Base-by-base conservation (phyloP, 2,797 vertebrate species). In the Sebastes jordani region DNA sequence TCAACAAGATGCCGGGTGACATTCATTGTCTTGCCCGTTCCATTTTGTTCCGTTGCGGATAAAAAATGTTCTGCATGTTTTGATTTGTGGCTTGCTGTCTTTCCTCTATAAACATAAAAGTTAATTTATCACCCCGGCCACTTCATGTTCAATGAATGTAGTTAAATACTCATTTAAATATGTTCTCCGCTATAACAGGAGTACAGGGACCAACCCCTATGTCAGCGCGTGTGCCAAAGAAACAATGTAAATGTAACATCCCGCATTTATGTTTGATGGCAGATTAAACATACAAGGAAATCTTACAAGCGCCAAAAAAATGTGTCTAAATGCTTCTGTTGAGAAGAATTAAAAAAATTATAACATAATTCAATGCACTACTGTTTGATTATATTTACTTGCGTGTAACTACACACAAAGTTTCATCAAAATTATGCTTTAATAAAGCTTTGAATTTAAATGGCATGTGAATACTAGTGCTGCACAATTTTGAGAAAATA, bases 161-260 rank as follows among this genome's bases (percentile, higher is more conserved):
- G 88, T 95, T 95, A 95, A 93, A 95, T 87, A 65, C 90, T 93
- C 80, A 94, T 95, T 94, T 95, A 87, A 93, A 95, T 95, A 92
- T 91, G 84, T 83, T 91, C 74, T 77, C 55, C 10, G 73, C 36
- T 14, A 68, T 87, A 81, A 88, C 70, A 83, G 62, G 68, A 65
- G 65, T n/a, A 64, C 36, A 65, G 70, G 72, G 76, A 76, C 63
- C 68, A 71, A 74, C 74, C 79, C 52, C 49, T 6, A 13, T 32
- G 68, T 86, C 70, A 76, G 20, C 54, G 5, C 1, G 2, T 29
- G 16, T 49, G 56, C 23, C 23, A 65, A 27, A 70, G 32, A 66
- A 55, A 65, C 20, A 32, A 71, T 32, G 14, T 63, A 55, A 49
- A 75, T 60, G 10, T 34, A 42, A 63, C 66, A 64, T 34, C 9